Evolutionary conservation across 2,113 vertebrate genomes (phyloP).

Genomic region (Harpagus bidentatus): DNA sequence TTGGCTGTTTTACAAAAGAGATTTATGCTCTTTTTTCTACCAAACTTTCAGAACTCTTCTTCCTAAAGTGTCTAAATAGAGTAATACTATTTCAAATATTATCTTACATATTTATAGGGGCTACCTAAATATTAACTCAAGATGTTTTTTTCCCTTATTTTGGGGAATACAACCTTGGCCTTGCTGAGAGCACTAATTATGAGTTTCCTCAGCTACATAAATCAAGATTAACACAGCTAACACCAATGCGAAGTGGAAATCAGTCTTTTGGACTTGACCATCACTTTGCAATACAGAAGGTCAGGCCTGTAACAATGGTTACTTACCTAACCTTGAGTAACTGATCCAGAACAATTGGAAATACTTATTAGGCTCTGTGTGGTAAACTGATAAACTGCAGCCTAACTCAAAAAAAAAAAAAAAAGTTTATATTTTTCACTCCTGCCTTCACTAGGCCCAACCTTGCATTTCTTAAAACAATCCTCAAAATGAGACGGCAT

Average conservation of each 20-base stretch:
- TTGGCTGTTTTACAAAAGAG: not conserved
- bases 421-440: not conserved
- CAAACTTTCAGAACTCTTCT: not conserved
- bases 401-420: not conserved
- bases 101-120: not conserved
- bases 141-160: not conserved
- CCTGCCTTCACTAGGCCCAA: not conserved
- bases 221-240: not conserved
- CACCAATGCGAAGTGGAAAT: not conserved
- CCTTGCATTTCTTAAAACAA: not conserved
- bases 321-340: not conserved
- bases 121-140: not conserved
- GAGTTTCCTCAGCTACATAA: not conserved
- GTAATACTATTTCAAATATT: not conserved
- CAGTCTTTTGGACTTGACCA: not conserved
- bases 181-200: not conserved
- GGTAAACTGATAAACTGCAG: not conserved
- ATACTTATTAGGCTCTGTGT: not conserved
- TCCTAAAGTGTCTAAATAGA: not conserved
- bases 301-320: not conserved
- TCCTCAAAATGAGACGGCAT: fast-evolving
- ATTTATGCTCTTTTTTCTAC: not conserved
- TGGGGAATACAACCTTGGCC: not conserved
- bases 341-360: not conserved
- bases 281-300: not conserved